phyloP scores from a whole-genome alignment of 2,797 vertebrate species.

The Crenuchus spilurus region DNA sequence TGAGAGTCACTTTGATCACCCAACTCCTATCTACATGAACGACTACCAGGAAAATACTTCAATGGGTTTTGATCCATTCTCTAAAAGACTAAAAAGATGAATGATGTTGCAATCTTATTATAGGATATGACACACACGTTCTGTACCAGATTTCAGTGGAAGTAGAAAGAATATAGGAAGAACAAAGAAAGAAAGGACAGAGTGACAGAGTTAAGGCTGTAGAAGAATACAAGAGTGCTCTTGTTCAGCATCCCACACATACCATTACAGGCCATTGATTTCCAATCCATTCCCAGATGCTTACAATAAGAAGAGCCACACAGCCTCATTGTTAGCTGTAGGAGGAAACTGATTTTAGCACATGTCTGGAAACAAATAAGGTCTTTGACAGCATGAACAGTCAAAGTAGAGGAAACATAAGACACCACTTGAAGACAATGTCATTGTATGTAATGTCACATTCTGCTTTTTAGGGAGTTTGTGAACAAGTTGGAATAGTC shows the following conservation, averaged over 20 bases:
- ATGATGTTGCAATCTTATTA: slow-evolving; percentile 52
- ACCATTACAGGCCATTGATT: slow-evolving; percentile 34
- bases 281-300: slow-evolving; percentile 41
- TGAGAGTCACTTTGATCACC: slow-evolving; percentile 41
- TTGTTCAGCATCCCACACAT: slow-evolving; percentile 30
- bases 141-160: background rate
- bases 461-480: background rate
- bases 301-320: slow-evolving; percentile 7
- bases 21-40: slow-evolving; percentile 17
- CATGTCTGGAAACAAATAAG: background rate
- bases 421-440: background rate
- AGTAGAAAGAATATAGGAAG: slow-evolving; percentile 7
- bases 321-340: background rate
- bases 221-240: slow-evolving; percentile 7
- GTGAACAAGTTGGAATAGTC: too few relatives aligned
- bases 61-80: slow-evolving; percentile 39
- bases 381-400: background rate
- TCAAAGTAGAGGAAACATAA: background rate
- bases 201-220: slow-evolving; percentile 25
- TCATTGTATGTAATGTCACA: too few relatives aligned
- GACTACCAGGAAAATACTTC: slow-evolving; percentile 29
- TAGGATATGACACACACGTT: slow-evolving; percentile 18
- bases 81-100: slow-evolving; percentile 44
- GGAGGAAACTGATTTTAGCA: background rate
- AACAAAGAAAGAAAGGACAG: background rate